Base-by-base conservation (phyloP, 2,888 invertebrate species). In the Uloborus plumipes region DNA sequence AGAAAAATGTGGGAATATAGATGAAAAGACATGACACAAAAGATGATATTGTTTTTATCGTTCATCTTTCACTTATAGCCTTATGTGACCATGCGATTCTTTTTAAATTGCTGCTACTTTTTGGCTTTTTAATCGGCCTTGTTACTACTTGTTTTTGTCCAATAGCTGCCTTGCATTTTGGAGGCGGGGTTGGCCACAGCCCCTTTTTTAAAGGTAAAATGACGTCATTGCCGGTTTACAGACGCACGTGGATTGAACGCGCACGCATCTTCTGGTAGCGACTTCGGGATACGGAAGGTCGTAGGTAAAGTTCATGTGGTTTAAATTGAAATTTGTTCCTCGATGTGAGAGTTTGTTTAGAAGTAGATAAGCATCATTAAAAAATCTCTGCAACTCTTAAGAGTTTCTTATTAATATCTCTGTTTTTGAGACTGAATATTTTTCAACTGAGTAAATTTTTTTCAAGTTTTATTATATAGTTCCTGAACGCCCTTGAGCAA, bases 251-350 rank as follows among this genome's bases (percentile, higher is more conserved):
- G 74, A 74, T 65, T 26, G 49, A 58, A 72, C 58, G 80, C 80
- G 74, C 69, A 74, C 74, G 74, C 74, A 70, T 70, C 80, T 69
- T 20, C 64, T 65, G 65, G 49, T n/a, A 18, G 49, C 69, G 80
- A 81, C 80, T 81, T 81, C 80, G 55, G 39, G 65, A 51, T 49
- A 39, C 51, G 71, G 74, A 81, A 81, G 80, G 80, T 81, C 80
- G 80, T 74, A 75, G 14, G 74, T 47, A 81, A 81, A 75, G 74
- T 81, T 81, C 80, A 81, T 81, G 80, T 65, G 74, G 62, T 74
- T 51, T 26, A 51, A 67, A 51, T 51, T 67, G 53, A 14, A 58
- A 70, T 18, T 15, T 50, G 22, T 22, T 26, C 16, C 26, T 18
- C 3, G 7, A 31, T n/a, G 39, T 20, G n/a, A 11, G 16, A 49